Base-by-base conservation (phyloP, 2,797 vertebrate genomes). In the Gymnodraco acuticeps region DNA sequence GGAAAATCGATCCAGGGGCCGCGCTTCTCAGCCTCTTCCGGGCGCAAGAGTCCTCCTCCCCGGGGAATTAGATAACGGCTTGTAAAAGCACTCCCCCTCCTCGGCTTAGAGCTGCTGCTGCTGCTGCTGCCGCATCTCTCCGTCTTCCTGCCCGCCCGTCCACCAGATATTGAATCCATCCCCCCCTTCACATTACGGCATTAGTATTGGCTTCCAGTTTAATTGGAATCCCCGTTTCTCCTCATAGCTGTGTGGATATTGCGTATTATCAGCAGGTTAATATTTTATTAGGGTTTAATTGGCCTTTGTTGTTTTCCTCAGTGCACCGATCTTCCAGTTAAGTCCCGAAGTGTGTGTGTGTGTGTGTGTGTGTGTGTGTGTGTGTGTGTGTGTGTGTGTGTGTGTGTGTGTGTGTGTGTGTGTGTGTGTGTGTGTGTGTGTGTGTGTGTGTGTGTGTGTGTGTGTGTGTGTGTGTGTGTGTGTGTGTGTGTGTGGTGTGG, bases 41-140 rank as follows among this genome's bases (percentile, higher is more conserved):
- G 89, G 90, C 90, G 87, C 87, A 74, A 84, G 88, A 92, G 90
- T 91, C 89, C 92, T 91, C 83, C 83, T 91, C 93, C 92, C 87
- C 75, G n/a, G 89, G 93, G 92, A 93, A 93, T 91, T 92, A 90
- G 91, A 93, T 93, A 94, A 93, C 90, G 85, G 89, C 85, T 90
- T 91, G 90, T 94, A 91, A 93, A 93, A 93, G 90, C 90, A 87
- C 90, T 91, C 88, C 62, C 42, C 51, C 38, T 55, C 73, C 80
- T 78, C 75, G 73, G 75, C 81, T 88, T 82, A 70, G 70, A 74
- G 84, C 83, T 64, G 80, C 88, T 82, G 73, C 86, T 64, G 84
- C 83, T 64, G 84, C 83, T 64, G 80, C 88, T 82, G 73, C 86
- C 67, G 58, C 81, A 73, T 83, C 84, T 80, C 73, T 81, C 85